A percentile compares a stretch with the other conserved stretches of the same genome.
phyloP scores from a whole-genome alignment of 2,797 vertebrate genomes.

The Falco naumanni region DNA sequence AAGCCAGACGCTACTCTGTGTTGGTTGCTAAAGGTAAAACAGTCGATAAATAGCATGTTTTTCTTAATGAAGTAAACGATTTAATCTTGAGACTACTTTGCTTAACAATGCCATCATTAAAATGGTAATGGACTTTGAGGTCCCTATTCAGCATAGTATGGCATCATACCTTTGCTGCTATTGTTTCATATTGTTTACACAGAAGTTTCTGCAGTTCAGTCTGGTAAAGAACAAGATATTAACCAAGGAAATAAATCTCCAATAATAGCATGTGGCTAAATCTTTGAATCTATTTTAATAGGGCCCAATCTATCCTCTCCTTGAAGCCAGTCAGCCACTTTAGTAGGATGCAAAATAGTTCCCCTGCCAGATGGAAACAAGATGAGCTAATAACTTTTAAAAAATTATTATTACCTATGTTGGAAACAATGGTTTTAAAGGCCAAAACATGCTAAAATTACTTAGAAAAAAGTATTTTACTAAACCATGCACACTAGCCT shows the following conservation, averaged over 20 bases:
- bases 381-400: neutral
- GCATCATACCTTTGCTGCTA: slow-evolving; percentile 35
- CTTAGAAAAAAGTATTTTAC: neutral
- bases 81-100: slow-evolving; percentile 41
- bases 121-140: slow-evolving; percentile 4
- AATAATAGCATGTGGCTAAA: neutral
- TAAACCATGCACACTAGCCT: neutral
- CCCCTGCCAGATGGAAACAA: neutral
- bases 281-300: neutral
- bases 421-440: neutral
- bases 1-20: neutral
- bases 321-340: neutral
- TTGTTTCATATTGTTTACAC: slow-evolving; percentile 6
- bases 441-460: neutral
- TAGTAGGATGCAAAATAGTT: neutral
- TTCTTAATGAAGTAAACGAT: slow-evolving; percentile 32
- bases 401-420: neutral
- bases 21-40: slow-evolving; percentile 38
- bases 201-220: neutral
- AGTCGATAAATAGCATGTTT: neutral
- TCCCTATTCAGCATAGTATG: slow-evolving; percentile 17
- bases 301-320: neutral
- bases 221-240: neutral
- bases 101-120: slow-evolving; percentile 48
- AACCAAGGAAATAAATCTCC: neutral